A percentile compares a stretch with the other conserved stretches of the same genome.
Conservation (phyloP, 2,113 vertebrate species). For the Sciurus niger region DNA sequence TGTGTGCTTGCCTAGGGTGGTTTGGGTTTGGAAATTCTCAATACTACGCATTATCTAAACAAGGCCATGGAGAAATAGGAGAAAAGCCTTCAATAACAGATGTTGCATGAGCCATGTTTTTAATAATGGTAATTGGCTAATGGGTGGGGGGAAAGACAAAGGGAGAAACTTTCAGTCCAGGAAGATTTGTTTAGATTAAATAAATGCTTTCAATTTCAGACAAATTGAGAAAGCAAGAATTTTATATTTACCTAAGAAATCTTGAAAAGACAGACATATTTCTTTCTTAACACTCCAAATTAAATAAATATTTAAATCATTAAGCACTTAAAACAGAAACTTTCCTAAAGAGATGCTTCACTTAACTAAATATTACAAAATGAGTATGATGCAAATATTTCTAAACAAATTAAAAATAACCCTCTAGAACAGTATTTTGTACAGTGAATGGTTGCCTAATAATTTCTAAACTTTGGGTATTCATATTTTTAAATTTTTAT, state of each 20-base stretch:
- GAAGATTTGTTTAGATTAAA: neutral
- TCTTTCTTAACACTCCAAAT: neutral
- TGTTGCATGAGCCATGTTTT: neutral
- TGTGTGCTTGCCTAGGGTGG: neutral
- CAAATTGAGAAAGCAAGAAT: neutral
- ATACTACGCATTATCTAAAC: neutral
- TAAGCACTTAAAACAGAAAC: neutral
- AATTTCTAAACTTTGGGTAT: neutral
- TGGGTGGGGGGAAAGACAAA: neutral
- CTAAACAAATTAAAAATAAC: neutral
- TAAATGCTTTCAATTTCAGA: neutral
- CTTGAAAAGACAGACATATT: neutral
- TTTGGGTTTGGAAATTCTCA: neutral
- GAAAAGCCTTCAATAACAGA: neutral
- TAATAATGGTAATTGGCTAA: neutral
- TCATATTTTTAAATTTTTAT: neutral
- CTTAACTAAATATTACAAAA: neutral
- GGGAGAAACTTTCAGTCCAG: neutral
- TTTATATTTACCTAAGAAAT: neutral
- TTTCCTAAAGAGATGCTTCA: neutral
- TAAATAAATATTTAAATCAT: conserved; percentile 22
- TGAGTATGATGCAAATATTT: neutral
- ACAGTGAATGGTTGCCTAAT: neutral
- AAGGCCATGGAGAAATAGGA: neutral
- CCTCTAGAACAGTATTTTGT: neutral